Base-by-base conservation (phyloP, 2,888 invertebrate species). In the Cheilosia grossa region DNA sequence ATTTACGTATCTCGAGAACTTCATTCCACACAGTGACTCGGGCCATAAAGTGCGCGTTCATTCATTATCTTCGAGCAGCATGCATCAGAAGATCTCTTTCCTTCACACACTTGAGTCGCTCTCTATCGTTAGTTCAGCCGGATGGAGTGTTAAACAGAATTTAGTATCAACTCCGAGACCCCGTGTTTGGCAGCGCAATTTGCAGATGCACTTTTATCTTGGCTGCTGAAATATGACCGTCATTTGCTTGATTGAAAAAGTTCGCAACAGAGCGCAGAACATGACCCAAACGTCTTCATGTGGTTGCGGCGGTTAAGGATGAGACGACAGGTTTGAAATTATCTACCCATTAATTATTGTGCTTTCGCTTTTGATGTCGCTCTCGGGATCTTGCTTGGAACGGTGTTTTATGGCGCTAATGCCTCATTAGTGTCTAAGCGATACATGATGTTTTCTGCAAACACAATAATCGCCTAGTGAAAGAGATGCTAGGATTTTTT, bases 1-100 rank as follows among this genome's bases (percentile, higher is more conserved):
- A 81, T 75, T 75, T 70, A 70, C 64, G 81, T 75, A 81, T 56
- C 63, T 53, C 44, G 42, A 64, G 69, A 81, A 58, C 49, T 37
- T 4, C 51, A 53, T 67, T 30, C 58, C 9, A 54, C 37, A 33
- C 53, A 53, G 49, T 59, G 49, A 7, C 51, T 53, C 44, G 37
- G 17, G 58, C 61, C 40, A 73, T 80, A 67, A 80, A 74, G 54
- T 67, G 24, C 1, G 30, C n/a, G 17, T n/a, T 17, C 37, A 64
- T 56, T 40, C 15, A 15, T 56, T 64, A 53, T 27, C 58, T 30
- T n/a, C 30, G 13, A 49, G 40, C 37, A 24, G 15, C 15, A n/a
- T 10, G 54, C 6, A 42, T 27, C 44, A 19, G 69, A 49, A 51
- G 70, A 72, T 72, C 13, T 37, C 33, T 19, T 15, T 47, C 15